Evolutionary conservation across 2,113 vertebrate genomes (phyloP).

Genomic region (Gymnarchus niloticus): DNA sequence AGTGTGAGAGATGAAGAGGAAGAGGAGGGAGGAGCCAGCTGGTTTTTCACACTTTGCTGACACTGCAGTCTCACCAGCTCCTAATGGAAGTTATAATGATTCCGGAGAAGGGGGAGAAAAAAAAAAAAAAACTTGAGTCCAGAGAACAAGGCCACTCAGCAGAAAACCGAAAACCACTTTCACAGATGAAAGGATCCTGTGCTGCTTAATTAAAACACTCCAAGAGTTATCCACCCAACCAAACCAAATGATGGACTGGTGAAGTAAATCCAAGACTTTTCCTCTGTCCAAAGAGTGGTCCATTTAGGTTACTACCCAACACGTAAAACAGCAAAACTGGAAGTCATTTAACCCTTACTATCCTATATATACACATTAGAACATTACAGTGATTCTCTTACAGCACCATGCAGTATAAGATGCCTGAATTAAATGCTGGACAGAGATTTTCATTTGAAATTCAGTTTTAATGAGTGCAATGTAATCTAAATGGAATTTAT

Average conservation of each 20-base stretch:
- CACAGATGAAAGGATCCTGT: constrained; percentile 24
- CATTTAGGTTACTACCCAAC: background rate
- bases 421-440: background rate
- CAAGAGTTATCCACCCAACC: background rate
- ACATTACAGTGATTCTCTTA: background rate
- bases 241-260: constrained; percentile 15
- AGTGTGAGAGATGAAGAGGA: background rate
- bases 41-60: constrained; percentile 10
- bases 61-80: background rate
- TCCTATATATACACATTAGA: too few relatives aligned
- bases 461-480: background rate
- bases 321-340: background rate
- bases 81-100: constrained; percentile 24
- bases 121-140: background rate
- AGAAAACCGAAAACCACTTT: constrained; percentile 26
- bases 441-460: background rate
- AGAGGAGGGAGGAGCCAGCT: background rate
- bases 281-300: background rate
- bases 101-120: constrained; percentile 2
- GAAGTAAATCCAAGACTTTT: background rate
- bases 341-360: too few relatives aligned
- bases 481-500: too few relatives aligned
- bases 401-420: background rate
- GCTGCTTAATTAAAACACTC: constrained; percentile 23
- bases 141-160: constrained; percentile 21